Percentiles rank a stretch among this genome's conserved stretches.
These are phyloP conservation scores for Acipenser ruthenus DNA, from an alignment of 2,797 vertebrate genomes.

Conservation along the genomic window DNA sequence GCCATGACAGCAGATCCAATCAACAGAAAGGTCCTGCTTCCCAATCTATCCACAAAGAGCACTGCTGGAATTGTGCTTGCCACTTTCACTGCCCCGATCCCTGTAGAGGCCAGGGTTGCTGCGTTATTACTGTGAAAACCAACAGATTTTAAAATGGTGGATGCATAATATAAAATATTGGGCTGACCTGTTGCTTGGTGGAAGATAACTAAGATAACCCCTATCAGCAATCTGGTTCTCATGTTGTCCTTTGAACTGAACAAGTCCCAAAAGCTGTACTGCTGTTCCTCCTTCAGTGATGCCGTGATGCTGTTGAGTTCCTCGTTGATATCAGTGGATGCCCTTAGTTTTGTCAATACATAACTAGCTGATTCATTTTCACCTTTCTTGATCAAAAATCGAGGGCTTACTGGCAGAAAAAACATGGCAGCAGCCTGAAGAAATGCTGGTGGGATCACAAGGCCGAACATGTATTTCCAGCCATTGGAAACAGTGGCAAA, in stretches of 20 bases:
- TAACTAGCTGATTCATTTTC: constrained; percentile 63
- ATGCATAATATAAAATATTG: constrained; percentile 88
- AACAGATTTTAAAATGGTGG: constrained; percentile 81
- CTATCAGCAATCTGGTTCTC: constrained; percentile 75
- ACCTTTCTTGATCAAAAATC: constrained; percentile 78
- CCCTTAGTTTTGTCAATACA: constrained; percentile 69
- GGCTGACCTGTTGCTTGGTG: constrained; percentile 89
- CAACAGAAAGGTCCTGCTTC: constrained; percentile 83
- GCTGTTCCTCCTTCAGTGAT: constrained; percentile 77
- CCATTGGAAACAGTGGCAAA: constrained; percentile 67
- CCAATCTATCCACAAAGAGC: constrained; percentile 78
- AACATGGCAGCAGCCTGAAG: constrained; percentile 73
- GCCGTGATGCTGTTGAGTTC: constrained; percentile 77
- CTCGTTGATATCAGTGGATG: constrained; percentile 47
- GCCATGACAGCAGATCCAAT: constrained; percentile 79
- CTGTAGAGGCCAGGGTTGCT: constrained; percentile 84
- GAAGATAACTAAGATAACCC: constrained; percentile 77
- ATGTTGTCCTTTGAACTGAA: constrained; percentile 82
- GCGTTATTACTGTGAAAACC: constrained; percentile 86
- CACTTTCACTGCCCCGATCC: constrained; percentile 86
- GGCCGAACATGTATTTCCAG: constrained; percentile 85
- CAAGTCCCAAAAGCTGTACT: constrained; percentile 74
- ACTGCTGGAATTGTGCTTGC: constrained; percentile 78
- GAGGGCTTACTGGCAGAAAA: constrained; percentile 83
- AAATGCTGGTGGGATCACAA: constrained; percentile 73